phyloP scores from a whole-genome alignment of 2,797 vertebrate species.

The Notolabrus celidotus region DNA sequence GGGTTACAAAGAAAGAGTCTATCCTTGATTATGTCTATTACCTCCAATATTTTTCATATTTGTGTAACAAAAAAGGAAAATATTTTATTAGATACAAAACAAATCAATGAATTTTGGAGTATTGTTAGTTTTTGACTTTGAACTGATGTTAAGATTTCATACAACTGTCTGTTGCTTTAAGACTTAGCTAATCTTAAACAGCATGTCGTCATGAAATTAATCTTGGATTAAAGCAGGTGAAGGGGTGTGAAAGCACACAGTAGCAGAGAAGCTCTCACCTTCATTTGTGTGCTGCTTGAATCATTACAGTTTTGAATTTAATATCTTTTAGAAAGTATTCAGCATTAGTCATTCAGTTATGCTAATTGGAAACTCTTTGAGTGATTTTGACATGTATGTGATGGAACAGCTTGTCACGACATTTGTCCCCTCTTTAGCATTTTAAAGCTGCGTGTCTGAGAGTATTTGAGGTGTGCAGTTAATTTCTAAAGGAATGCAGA shows the following conservation, averaged over 20 bases:
- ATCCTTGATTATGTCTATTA: neutral
- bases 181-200: conserved; percentile 16
- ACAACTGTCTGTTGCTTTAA: conserved; percentile 25
- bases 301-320: conserved; percentile 33
- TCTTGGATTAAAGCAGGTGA: conserved; percentile 32
- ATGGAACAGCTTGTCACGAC: conserved; percentile 69
- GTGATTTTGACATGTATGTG: conserved; percentile 62
- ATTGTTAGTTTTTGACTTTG: neutral
- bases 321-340: conserved; percentile 39
- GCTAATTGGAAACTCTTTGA: conserved; percentile 70
- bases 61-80: too few relatives aligned
- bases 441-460: conserved; percentile 65
- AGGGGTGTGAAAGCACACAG: conserved; percentile 23
- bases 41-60: too few relatives aligned
- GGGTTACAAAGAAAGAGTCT: neutral
- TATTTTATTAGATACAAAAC: too few relatives aligned
- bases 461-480: conserved; percentile 69
- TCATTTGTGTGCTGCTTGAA: conserved; percentile 37
- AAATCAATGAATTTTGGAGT: too few relatives aligned
- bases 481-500: conserved; percentile 82
- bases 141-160: conserved; percentile 4
- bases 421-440: conserved; percentile 70
- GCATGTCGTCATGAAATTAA: conserved; percentile 51
- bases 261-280: conserved; percentile 26
- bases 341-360: conserved; percentile 64